Base-by-base conservation (phyloP, 1,140 invertebrate species). In the Zaprionus lachaisei region DNA sequence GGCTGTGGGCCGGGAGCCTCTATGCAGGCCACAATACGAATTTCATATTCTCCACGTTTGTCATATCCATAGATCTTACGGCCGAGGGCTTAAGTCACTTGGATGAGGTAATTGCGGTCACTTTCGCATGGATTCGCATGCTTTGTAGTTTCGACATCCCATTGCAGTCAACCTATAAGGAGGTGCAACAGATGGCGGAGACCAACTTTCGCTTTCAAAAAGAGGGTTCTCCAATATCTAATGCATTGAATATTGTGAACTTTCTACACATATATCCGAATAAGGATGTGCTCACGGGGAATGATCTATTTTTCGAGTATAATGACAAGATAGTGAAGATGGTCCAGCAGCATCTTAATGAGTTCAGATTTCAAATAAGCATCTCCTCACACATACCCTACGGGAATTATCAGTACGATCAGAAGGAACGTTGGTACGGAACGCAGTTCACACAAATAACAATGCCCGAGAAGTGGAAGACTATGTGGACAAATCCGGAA, bases 1-100 rank as follows among this genome's bases (percentile, higher is more conserved):
- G 96, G 94, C 95, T 97, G 34, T 98, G 97, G 97, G 97, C 96
- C 12, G 93, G 98, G 11, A 95, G 95, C 26, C 94, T 98, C 9
- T 94, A 94, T 70, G 95, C 95, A 6, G 97, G 97, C 2, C 7
- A 31, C 79, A 96, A 96, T 75, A 94, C 95, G 74, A 97, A 95
- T 58, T 95, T 95, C 0, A 95, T 96, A 80, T 96, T 95, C 78
- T 94, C 95, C 5, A 93, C 97, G 24, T 98, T 98, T 91, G 95
- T 93, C 20, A 93, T 98, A 2, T 95, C 94, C 67, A 94, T 98
- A 7, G 94, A 95, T 20, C 93, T 99, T 3, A 98, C 97, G 0
- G 95, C 97, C 69, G 94, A 96, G 61, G 98, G 98, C 7, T 94
- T 96, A 14, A 91, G 95, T 44, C 95, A 97, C 81, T 85, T 97